Evolutionary conservation across 2,797 vertebrate species (phyloP).

Genomic region (Sciaenops ocellatus): DNA sequence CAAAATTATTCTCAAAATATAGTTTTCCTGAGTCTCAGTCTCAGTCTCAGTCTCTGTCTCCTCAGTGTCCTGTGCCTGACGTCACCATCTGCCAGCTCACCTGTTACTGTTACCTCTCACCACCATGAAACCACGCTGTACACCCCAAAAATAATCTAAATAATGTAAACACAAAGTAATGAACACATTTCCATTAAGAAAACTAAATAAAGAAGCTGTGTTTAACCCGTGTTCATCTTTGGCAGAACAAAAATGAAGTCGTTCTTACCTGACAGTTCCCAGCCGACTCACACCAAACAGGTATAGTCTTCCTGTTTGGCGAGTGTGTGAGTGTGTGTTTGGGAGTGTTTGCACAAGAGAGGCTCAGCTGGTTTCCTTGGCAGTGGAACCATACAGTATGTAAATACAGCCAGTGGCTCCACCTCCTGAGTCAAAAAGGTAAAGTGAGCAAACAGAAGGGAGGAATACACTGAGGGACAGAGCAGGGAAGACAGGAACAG

Average conservation of each 20-base stretch:
- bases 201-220: background rate
- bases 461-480: constrained; percentile 16
- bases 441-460: constrained; percentile 23
- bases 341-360: constrained; percentile 75
- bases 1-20: background rate
- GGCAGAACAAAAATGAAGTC: constrained; percentile 23
- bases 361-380: constrained; percentile 82
- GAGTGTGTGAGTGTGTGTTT: constrained; percentile 48
- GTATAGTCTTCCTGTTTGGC: constrained; percentile 79
- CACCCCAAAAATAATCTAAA: background rate
- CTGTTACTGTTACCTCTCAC: background rate
- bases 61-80: constrained; percentile 4
- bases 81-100: constrained; percentile 36
- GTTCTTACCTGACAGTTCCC: constrained; percentile 72
- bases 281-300: constrained; percentile 55
- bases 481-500: background rate
- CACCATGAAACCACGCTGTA: constrained; percentile 16
- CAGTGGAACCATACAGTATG: constrained; percentile 64
- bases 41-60: background rate
- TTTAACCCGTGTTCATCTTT: background rate
- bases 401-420: constrained; percentile 72
- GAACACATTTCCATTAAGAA: background rate
- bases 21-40: background rate
- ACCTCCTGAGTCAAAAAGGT: constrained; percentile 58
- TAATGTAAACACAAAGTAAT: background rate